Evolutionary conservation across 1,140 invertebrate species (phyloP).

Genomic region (Drosophila prosaltans): DNA sequence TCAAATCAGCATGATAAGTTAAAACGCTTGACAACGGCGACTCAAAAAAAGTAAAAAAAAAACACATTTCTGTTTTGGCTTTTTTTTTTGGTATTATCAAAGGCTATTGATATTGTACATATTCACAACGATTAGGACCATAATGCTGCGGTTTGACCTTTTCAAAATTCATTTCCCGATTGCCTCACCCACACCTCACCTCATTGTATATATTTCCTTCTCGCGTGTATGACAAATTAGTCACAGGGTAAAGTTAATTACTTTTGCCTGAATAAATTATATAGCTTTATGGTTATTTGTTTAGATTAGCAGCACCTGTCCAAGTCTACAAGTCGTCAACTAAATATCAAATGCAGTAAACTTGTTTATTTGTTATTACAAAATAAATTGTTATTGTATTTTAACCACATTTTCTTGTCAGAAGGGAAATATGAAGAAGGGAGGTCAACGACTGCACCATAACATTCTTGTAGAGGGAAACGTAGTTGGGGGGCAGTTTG

Average conservation of each 20-base stretch:
- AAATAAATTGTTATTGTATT: not conserved
- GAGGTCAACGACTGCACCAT: constrained; percentile 38
- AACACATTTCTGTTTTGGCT: constrained; percentile 13
- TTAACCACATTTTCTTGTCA: not conserved
- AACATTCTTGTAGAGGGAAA: constrained; percentile 26
- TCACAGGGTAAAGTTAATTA: constrained; percentile 31
- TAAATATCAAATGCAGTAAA: not conserved
- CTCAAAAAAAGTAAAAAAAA: too few relatives aligned
- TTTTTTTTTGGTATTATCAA: not conserved
- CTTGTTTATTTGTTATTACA: constrained; percentile 39
- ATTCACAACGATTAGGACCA: not conserved
- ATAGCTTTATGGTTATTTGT: constrained; percentile 54
- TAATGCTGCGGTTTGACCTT: constrained; percentile 24
- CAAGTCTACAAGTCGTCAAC: constrained; percentile 31
- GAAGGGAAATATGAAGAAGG: not conserved
- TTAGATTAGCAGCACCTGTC: constrained; percentile 44
- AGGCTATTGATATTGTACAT: not conserved
- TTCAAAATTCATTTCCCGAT: constrained; percentile 21
- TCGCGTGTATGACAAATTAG: constrained; percentile 1
- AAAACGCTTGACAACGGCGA: constrained; percentile 24
- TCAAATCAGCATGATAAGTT: constrained; percentile 56
- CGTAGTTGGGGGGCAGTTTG: too few relatives aligned
- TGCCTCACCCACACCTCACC: too few relatives aligned
- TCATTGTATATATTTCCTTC: not conserved
- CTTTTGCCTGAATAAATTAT: constrained; percentile 48